Base-by-base conservation (phyloP, 2,888 invertebrate genomes). In the Hypercompe scribonia region DNA sequence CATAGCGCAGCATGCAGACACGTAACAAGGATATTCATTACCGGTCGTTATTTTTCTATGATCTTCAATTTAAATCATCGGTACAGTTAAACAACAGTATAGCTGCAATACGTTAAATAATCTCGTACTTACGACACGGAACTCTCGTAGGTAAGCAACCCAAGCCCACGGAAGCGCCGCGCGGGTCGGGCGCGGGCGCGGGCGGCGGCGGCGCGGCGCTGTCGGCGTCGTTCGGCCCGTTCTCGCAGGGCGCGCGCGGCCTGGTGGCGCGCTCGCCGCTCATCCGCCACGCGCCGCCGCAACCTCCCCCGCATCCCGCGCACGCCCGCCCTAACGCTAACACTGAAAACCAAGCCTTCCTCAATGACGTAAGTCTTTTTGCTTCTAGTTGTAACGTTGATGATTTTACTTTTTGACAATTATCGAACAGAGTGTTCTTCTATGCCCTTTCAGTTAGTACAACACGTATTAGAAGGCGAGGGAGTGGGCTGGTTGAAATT, bases 401-500 rank as follows among this genome's bases (percentile, higher is more conserved):
- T 21, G 18, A n/a, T 18, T 54, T 1, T 10, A n/a, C 5, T 24
- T 54, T 54, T 54, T 54, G n/a, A 11, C n/a, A 11, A n/a, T 31
- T 39, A 63, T n/a, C 34, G 8, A 66, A 33, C 31, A 28, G 34
- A 31, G 10, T 46, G 13, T 42, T 31, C 75, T 13, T 18, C 65
- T 42, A 70, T n/a, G n/a, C n/a, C n/a, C n/a, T 78, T 77, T 7
- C 88, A 98, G 97, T 96, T 98, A 70, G 97, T 98, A 0, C 97
- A 97, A 88, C 97, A 97, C 91, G 98, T 99, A 3, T 91, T 99
- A 72, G 97, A 98, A 78, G 99, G 99, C 7, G 99, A 99, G 93
- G 99, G 99, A 0, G 98, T 99, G 0, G 99, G 99, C 31, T 99
- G 99, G 99, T 96, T 99, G 68, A 99, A 99, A 90, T 95, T 99